These are phyloP conservation scores for Arenicola marina DNA, from an alignment of 2,888 invertebrate species.

Conservation along the genomic window DNA sequence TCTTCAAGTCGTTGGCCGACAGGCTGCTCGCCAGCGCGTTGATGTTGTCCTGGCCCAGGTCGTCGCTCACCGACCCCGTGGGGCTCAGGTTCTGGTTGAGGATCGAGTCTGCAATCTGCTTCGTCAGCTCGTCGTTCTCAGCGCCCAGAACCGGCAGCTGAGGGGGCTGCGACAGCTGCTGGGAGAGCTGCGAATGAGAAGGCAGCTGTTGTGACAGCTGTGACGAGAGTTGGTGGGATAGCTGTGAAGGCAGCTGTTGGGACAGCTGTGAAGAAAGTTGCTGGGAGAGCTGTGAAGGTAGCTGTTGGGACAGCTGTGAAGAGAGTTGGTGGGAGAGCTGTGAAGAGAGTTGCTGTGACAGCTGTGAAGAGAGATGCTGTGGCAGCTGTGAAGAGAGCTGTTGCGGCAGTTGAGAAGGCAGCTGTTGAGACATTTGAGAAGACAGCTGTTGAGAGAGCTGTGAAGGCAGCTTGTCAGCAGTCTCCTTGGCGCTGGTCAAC, in stretches of 20 bases:
- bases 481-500: slow-evolving; percentile 47
- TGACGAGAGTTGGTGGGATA: slow-evolving; percentile 21
- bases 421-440: not conserved
- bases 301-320: slow-evolving; percentile 16
- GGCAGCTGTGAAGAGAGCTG: not conserved
- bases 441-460: no score
- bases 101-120: slow-evolving; percentile 39
- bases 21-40: slow-evolving; percentile 26
- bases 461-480: no score
- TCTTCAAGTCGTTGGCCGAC: slow-evolving; percentile 22
- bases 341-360: not conserved
- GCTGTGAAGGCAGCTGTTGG: slow-evolving; percentile 16
- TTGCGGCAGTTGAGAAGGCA: not conserved
- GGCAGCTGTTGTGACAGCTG: slow-evolving; percentile 24
- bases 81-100: slow-evolving; percentile 26
- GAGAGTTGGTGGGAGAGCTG: slow-evolving; percentile 6
- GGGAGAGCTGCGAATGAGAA: slow-evolving; percentile 1
- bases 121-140: slow-evolving; percentile 43
- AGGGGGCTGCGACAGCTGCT: not conserved
- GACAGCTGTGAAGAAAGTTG: slow-evolving; percentile 20
- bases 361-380: not conserved
- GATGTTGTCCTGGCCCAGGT: slow-evolving; percentile 19
- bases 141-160: not conserved
- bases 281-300: slow-evolving; percentile 28
- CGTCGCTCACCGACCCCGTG: slow-evolving; percentile 14